Evolutionary conservation across 1,140 invertebrate species (phyloP).

Genomic region (Planococcus citri): DNA sequence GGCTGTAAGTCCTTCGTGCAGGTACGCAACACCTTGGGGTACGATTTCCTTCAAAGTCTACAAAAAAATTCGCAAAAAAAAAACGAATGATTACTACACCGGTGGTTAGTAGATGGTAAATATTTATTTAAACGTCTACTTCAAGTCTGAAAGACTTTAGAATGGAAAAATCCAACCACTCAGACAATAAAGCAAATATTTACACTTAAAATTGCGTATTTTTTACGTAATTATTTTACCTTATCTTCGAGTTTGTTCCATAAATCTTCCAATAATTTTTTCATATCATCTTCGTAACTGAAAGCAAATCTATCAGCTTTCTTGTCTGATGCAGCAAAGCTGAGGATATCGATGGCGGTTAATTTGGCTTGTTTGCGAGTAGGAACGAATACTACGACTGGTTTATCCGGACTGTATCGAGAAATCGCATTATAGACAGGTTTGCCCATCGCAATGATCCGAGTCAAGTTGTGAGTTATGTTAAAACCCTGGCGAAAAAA

Average conservation of each 20-base stretch:
- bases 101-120: no score
- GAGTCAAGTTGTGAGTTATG: conserved; percentile 90
- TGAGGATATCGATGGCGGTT: conserved; percentile 89
- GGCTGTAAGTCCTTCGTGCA: conserved; percentile 83
- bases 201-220: no score
- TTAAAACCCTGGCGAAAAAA: conserved; percentile 66
- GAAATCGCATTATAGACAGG: conserved; percentile 92
- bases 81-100: background rate
- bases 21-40: conserved; percentile 87
- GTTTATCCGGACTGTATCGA: conserved; percentile 73
- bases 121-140: no score
- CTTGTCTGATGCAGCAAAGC: conserved; percentile 78
- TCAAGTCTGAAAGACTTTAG: background rate
- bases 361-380: conserved; percentile 83
- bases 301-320: conserved; percentile 77
- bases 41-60: conserved; percentile 69
- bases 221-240: conserved; percentile 31
- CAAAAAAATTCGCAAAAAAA: conserved; percentile 27
- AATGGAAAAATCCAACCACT: background rate
- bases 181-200: no score
- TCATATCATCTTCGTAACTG: conserved; percentile 59
- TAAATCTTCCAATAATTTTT: conserved; percentile 61
- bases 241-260: conserved; percentile 48
- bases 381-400: conserved; percentile 93
- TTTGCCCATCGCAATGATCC: conserved; percentile 93